phyloP scores from a whole-genome alignment of 2,113 vertebrate genomes.

The Amphiprion percula region DNA sequence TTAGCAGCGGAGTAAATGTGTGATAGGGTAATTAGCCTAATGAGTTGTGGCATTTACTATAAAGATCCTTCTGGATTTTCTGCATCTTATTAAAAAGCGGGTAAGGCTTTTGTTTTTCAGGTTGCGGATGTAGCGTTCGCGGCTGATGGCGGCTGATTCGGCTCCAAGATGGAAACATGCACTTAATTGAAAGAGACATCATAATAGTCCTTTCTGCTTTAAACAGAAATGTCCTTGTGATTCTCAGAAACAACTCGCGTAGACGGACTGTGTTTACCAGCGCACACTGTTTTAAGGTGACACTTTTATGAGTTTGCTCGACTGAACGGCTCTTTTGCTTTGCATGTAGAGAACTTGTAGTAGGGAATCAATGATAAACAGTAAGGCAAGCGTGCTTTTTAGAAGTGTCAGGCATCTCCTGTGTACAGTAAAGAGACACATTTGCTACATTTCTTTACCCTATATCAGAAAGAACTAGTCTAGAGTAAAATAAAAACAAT shows the following conservation, averaged over 20 bases:
- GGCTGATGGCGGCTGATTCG: slow-evolving; percentile 42
- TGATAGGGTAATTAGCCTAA: slow-evolving; percentile 85
- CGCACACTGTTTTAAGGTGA: slow-evolving; percentile 38
- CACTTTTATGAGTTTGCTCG: slow-evolving; percentile 36
- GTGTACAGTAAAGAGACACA: not conserved
- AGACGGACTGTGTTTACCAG: slow-evolving; percentile 38
- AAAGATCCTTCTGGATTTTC: slow-evolving; percentile 78
- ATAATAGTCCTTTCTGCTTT: slow-evolving; percentile 33
- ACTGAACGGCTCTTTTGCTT: slow-evolving; percentile 28
- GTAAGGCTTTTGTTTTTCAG: slow-evolving; percentile 66
- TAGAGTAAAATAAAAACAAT: slow-evolving; percentile 5
- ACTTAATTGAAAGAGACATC: slow-evolving; percentile 66
- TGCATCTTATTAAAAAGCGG: slow-evolving; percentile 77
- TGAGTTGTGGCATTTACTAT: slow-evolving; percentile 82
- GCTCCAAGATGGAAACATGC: slow-evolving; percentile 50
- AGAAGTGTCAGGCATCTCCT: slow-evolving; percentile 8
- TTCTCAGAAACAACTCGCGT: slow-evolving; percentile 12
- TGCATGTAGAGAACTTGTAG: slow-evolving; percentile 17
- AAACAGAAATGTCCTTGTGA: slow-evolving; percentile 52
- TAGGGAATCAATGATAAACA: slow-evolving; percentile 19
- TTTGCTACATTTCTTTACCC: not conserved
- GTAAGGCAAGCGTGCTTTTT: not conserved
- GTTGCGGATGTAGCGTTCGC: slow-evolving; percentile 36
- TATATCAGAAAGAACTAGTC: not conserved
- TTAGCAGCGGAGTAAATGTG: slow-evolving; percentile 82